Evolutionary conservation across 2,888 invertebrate species (phyloP), one percentile per base, ranked within the genome.

Genomic region (Gibbula magus): DNA sequence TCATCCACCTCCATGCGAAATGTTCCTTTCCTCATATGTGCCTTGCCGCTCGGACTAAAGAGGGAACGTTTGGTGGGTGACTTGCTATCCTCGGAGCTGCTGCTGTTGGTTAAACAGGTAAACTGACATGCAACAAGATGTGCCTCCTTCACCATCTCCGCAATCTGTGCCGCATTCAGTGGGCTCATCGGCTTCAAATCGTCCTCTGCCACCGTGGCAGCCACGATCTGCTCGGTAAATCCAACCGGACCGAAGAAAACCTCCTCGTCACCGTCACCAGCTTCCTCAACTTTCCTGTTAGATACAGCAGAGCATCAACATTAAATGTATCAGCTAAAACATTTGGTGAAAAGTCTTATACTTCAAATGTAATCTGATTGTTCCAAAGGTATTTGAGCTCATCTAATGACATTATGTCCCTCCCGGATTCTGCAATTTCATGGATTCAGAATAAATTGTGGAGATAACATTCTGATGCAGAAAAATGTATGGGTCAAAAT

Each of bases 191-290:
- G 86, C 53, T 83, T 84, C 8, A 81, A 51, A 2, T 84, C 82
- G 18, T 77, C 80, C 32, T 79, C 76, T 29, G 78, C 73, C 2
- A 89, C 85, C 13, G 80, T 81, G 8, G 85, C 81, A 13, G 86
- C 83, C 8, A 87, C 85, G 67, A 86, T 86, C n/a, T 83, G 84
- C 76, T 89, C 89, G 39, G 79, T 83, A 76, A 85, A 86, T 13
- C 88, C 85, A n/a, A 89, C 81, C 5, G 88, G 88, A 20, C 88
- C 89, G 77, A 89, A 85, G 77, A 88, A 89, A 18, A 89, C 87
- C 79, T 89, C 89, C 45, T 88, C 88, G 13, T 89, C 89, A n/a
- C 85, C 87, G 8, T 84, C 86, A 3, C 79, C 79, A 5, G 8
- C 4, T 18, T 77, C 66, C 5, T 45, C 45, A 45, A 45, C 45